phyloP scores from a whole-genome alignment of 1,140 invertebrate species.

The Atta colombica region DNA sequence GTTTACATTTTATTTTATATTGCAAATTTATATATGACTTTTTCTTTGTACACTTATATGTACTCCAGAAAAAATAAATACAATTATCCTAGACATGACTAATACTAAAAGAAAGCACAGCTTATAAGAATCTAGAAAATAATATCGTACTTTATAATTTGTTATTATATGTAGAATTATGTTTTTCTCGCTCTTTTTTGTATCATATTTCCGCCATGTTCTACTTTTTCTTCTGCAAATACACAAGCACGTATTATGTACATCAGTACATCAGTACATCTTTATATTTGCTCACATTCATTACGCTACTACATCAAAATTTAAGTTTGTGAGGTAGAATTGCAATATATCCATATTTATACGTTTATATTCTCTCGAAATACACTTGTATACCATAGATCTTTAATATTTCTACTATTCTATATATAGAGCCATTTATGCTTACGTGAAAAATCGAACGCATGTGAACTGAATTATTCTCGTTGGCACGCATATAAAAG shows the following conservation, averaged over 20 bases:
- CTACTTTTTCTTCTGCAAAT: constrained; percentile 4
- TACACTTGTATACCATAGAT: neutral
- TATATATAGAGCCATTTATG: neutral
- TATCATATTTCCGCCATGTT: neutral
- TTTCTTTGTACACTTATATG: neutral
- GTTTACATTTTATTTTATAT: too few species aligned
- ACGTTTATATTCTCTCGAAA: neutral
- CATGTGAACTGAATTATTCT: neutral
- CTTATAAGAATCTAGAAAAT: neutral
- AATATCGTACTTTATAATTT: neutral
- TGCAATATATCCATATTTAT: neutral
- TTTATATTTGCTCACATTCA: constrained; percentile 6
- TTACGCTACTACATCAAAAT: constrained; percentile 18
- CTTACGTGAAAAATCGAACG: constrained; percentile 6
- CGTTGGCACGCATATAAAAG: neutral
- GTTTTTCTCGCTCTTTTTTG: neutral
- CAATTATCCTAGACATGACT: neutral
- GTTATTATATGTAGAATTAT: constrained; percentile 3
- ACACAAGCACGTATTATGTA: neutral
- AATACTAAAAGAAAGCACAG: neutral
- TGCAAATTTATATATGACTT: too few species aligned
- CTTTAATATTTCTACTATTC: constrained; percentile 12
- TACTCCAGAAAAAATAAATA: neutral
- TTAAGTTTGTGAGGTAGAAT: constrained; percentile 27
- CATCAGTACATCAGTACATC: neutral